phyloP scores from a whole-genome alignment of 2,888 invertebrate genomes.

The Tetragonula carbonaria region DNA sequence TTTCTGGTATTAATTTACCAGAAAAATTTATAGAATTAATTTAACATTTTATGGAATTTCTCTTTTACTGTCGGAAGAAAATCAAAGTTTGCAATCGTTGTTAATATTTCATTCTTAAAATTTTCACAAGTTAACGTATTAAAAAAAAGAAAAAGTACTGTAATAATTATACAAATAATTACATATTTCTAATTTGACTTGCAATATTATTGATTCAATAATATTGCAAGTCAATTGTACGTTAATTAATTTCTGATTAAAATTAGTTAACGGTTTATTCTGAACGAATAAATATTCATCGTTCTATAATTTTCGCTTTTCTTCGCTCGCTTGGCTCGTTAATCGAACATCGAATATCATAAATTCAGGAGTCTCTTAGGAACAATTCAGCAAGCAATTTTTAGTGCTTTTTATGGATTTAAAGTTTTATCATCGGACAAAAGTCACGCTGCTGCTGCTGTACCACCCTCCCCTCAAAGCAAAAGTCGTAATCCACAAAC shows the following conservation, averaged over 20 bases:
- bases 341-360: not conserved
- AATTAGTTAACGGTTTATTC: not conserved
- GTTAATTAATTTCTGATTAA: not conserved
- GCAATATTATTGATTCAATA: not conserved
- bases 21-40: not conserved
- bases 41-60: not conserved
- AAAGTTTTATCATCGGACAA: constrained; percentile 12
- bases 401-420: not conserved
- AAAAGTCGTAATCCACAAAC: constrained; percentile 5
- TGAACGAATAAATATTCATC: not conserved
- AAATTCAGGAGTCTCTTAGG: not conserved
- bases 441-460: not conserved
- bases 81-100: not conserved
- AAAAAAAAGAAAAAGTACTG: not conserved
- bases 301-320: not conserved
- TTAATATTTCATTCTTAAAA: not conserved
- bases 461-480: not conserved
- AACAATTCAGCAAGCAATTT: not conserved
- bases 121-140: not conserved
- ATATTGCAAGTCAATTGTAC: not conserved
- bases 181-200: not conserved
- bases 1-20: not conserved
- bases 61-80: not conserved
- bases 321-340: not conserved
- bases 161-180: not conserved